Conservation (phyloP, 1,140 invertebrate species). For the Sipha flava region DNA sequence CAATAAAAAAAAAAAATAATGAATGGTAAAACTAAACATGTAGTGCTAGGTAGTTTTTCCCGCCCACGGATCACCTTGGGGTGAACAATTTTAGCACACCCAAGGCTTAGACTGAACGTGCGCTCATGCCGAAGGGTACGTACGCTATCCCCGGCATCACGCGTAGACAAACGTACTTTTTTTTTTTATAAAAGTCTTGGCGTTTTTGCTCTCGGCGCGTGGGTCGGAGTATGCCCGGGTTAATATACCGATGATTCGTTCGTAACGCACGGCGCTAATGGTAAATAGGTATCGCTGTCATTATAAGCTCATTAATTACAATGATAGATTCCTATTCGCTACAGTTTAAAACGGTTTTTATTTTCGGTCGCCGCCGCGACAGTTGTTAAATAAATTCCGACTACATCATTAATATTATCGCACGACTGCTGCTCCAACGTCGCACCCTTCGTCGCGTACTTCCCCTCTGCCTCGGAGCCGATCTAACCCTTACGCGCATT, state of each 20-base stretch:
- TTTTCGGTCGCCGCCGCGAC: background rate
- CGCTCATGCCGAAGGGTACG: no score
- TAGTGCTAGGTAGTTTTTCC: no score
- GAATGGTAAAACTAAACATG: no score
- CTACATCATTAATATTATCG: conserved; percentile 27
- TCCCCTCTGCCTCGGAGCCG: background rate
- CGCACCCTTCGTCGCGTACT: background rate
- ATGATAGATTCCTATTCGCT: conserved; percentile 8
- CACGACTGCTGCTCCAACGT: background rate
- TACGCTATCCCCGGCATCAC: no score
- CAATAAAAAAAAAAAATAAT: no score
- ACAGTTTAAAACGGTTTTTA: conserved; percentile 18
- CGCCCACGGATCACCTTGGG: no score
- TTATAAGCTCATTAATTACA: conserved; percentile 23
- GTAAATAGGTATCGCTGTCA: background rate
- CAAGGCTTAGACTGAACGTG: no score
- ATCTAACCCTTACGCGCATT: background rate
- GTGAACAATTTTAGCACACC: no score
- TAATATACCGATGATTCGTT: conserved; percentile 4
- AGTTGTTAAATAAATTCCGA: conserved; percentile 13
- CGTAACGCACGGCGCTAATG: background rate
- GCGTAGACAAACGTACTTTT: no score
- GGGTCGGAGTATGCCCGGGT: no score
- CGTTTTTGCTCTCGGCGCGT: no score
- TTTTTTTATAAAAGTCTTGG: no score